Conservation (phyloP, 64 coral and sea anemone species). For the Catalaphyllia jardinei region DNA sequence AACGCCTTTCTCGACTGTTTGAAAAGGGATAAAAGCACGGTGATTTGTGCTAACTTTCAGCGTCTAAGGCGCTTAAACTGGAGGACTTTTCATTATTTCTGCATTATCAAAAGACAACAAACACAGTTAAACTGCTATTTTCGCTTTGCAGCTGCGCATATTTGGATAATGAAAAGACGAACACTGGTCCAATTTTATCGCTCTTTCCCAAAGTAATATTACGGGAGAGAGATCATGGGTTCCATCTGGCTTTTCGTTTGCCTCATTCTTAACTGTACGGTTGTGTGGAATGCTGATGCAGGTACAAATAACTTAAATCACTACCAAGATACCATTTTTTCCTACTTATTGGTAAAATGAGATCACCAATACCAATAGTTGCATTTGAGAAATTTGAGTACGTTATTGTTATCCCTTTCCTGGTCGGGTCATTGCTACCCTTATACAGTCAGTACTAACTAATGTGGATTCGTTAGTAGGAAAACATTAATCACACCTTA, state of each 20-base stretch:
- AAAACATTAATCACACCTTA: too few species aligned
- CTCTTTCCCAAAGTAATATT: not conserved
- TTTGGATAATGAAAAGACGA: not conserved
- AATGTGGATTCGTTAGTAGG: too few species aligned
- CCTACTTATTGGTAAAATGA: too few species aligned
- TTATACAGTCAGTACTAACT: too few species aligned
- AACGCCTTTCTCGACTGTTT: not conserved
- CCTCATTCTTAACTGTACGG: not conserved
- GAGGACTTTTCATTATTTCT: not conserved
- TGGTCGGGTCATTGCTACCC: too few species aligned
- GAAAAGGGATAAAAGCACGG: not conserved
- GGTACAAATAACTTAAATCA: not conserved
- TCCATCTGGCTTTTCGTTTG: not conserved
- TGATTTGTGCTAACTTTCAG: not conserved
- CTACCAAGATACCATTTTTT: too few species aligned
- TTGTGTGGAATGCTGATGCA: not conserved
- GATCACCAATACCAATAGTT: too few species aligned
- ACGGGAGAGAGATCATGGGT: not conserved
- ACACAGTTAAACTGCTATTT: not conserved
- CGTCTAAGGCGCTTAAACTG: slow-evolving; percentile 5
- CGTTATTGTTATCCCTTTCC: too few species aligned
- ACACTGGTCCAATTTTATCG: not conserved
- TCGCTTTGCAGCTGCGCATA: not conserved
- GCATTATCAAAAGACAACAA: not conserved
- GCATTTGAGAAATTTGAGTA: too few species aligned